phyloP scores from a whole-genome alignment of 1,140 invertebrate species.

The Papilio polytes region DNA sequence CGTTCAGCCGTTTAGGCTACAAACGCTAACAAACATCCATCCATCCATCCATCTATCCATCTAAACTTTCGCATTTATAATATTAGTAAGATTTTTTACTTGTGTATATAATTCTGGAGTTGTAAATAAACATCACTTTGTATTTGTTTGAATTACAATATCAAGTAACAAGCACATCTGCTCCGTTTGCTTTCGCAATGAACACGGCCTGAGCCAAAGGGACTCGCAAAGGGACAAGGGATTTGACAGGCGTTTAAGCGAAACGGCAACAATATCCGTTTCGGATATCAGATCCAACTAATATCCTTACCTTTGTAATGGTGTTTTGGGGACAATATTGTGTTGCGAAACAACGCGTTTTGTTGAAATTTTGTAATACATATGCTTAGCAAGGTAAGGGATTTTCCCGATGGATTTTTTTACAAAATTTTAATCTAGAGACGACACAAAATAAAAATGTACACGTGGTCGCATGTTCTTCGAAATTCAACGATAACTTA shows the following conservation, averaged over 20 bases:
- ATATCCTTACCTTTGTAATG: slow-evolving; percentile 16
- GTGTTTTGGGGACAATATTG: not conserved
- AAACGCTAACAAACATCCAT: no score
- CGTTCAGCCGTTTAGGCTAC: no score
- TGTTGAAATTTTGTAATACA: not conserved
- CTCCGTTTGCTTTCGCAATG: not conserved
- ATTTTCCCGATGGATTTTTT: not conserved
- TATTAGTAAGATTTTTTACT: not conserved
- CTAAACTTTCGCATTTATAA: no score
- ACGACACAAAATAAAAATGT: no score
- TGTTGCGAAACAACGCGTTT: not conserved
- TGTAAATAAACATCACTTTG: not conserved
- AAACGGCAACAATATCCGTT: slow-evolving; percentile 18
- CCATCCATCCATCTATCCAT: no score
- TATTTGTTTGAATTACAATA: not conserved
- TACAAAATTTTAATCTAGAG: not conserved
- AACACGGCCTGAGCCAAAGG: not conserved
- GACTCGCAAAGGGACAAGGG: not conserved
- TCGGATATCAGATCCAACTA: not conserved
- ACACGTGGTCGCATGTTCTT: no score
- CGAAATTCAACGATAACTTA: no score
- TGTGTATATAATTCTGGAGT: not conserved
- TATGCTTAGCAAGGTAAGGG: not conserved
- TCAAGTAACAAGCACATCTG: slow-evolving; percentile 1
- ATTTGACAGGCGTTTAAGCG: not conserved